Conservation (phyloP, 2,797 vertebrate genomes). For the Echeneis naucrates region DNA sequence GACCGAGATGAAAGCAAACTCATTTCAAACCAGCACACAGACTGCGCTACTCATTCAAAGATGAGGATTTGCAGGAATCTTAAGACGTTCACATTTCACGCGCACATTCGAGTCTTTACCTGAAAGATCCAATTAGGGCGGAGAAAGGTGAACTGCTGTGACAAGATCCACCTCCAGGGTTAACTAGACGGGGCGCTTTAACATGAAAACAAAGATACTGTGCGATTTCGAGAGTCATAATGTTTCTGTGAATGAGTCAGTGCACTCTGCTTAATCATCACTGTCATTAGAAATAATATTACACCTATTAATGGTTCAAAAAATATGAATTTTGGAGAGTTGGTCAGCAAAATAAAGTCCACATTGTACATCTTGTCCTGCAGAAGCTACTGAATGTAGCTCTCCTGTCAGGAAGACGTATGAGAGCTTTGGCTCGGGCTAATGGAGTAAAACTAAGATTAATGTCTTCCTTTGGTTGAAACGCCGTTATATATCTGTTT, state of each 20-base stretch:
- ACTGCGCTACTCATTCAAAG: background rate
- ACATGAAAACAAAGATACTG: constrained; percentile 1
- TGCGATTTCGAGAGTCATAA: constrained; percentile 4
- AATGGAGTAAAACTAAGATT: constrained; percentile 11
- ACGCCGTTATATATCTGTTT: constrained; percentile 10
- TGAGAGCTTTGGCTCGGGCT: background rate
- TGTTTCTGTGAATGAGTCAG: background rate
- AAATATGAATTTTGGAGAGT: background rate
- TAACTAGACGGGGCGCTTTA: background rate
- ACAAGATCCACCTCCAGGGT: constrained; percentile 2
- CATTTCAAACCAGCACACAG: constrained; percentile 13
- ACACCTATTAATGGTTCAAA: background rate
- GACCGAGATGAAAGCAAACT: constrained; percentile 7
- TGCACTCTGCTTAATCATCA: constrained; percentile 12
- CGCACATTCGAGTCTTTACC: background rate
- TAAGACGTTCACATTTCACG: background rate
- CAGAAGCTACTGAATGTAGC: constrained; percentile 5
- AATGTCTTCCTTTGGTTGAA: constrained; percentile 4
- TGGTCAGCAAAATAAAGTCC: background rate
- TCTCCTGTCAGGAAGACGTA: constrained; percentile 22
- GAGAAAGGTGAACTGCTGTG: constrained; percentile 1
- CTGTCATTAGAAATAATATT: background rate
- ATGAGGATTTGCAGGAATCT: constrained; percentile 3
- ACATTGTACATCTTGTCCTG: background rate
- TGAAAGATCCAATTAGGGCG: background rate